A percentile compares a stretch with the other conserved stretches of the same genome.
These are phyloP conservation scores for Rhynchophorus ferrugineus DNA, from an alignment of 1,140 invertebrate genomes.

Conservation along the genomic window DNA sequence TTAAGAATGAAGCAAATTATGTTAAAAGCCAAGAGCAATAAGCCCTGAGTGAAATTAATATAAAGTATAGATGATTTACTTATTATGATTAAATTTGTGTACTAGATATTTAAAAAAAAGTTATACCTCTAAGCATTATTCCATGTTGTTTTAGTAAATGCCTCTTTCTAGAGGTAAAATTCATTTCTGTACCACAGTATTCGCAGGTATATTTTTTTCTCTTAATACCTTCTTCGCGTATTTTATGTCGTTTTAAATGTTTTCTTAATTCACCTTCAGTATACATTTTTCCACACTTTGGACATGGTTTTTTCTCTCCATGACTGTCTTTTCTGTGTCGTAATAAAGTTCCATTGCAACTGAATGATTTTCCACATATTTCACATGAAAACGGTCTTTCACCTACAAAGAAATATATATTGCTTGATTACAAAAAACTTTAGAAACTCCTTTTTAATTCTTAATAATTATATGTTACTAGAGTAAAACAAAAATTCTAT, in stretches of 20 bases:
- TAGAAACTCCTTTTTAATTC: too few species aligned
- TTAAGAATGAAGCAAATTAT: too few species aligned
- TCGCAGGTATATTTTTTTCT: constrained; percentile 19
- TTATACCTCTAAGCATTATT: constrained; percentile 16
- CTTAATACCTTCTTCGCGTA: constrained; percentile 18
- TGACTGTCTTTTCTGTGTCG: constrained; percentile 22
- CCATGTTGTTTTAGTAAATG: constrained; percentile 20
- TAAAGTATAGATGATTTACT: too few species aligned
- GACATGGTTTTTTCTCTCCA: constrained; percentile 20
- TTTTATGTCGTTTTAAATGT: constrained; percentile 19
- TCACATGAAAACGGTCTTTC: constrained; percentile 21
- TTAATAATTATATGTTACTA: not conserved
- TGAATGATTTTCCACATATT: constrained; percentile 20
- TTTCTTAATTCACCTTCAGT: constrained; percentile 18
- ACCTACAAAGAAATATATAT: constrained; percentile 8
- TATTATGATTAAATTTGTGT: too few species aligned
- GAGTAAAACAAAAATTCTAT: not conserved
- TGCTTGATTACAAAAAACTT: not conserved
- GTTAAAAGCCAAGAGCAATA: too few species aligned
- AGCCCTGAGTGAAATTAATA: too few species aligned
- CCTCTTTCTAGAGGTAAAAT: constrained; percentile 20
- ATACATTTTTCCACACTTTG: constrained; percentile 22
- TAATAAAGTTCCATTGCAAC: constrained; percentile 17
- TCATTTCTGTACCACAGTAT: constrained; percentile 21
- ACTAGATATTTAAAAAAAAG: too few species aligned